phyloP scores from a whole-genome alignment of 2,113 vertebrate species.

The Lepidiolamprologus cunningtoni region DNA sequence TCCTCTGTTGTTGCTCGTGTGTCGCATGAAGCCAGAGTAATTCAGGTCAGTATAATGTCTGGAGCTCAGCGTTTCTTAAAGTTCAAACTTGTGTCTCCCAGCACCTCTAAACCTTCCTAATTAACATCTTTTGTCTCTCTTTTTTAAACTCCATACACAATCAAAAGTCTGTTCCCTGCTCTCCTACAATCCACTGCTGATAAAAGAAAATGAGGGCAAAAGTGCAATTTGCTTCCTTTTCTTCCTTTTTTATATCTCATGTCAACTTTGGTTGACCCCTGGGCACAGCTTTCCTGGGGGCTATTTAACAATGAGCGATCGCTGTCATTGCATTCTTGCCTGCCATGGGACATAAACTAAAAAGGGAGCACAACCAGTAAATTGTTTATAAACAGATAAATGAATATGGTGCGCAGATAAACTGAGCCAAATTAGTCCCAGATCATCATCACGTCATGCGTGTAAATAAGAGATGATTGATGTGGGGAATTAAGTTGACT shows the following conservation, averaged over 20 bases:
- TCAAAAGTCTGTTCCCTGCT: not conserved
- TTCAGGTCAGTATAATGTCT: not conserved
- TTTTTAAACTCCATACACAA: not conserved
- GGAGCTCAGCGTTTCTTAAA: not conserved
- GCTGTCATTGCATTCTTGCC: not conserved
- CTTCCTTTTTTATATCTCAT: not conserved
- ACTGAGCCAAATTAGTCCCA: conserved; percentile 15
- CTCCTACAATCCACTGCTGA: not conserved
- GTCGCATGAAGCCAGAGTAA: not conserved
- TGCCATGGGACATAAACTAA: not conserved
- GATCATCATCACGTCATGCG: not conserved
- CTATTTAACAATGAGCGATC: not conserved
- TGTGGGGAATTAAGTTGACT: not conserved
- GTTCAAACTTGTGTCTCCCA: not conserved
- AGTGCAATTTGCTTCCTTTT: not conserved
- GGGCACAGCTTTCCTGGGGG: not conserved
- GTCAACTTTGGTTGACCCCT: not conserved
- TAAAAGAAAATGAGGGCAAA: not conserved
- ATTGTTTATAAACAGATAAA: not conserved
- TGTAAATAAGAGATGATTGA: conserved; percentile 1
- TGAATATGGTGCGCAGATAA: conserved; percentile 1
- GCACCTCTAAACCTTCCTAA: not conserved
- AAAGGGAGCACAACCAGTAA: not conserved
- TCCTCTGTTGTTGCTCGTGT: not conserved
- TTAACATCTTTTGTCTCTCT: not conserved